Evolutionary conservation across 2,888 invertebrate species (phyloP), one percentile per base, ranked within the genome.

Genomic region (Harpalus rubripes): DNA sequence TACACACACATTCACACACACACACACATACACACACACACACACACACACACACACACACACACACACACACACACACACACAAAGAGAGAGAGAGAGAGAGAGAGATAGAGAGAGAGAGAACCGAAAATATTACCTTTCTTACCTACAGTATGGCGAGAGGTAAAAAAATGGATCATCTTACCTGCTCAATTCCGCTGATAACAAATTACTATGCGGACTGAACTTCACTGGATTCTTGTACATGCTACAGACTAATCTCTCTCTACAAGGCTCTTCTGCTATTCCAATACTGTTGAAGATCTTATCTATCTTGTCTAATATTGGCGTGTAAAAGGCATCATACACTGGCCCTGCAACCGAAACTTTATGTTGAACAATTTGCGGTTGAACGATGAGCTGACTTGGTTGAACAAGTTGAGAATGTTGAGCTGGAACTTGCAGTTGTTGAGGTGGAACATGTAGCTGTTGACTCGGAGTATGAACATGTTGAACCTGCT

Each of bases 161-260:
- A n/a, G n/a, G n/a, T n/a, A n/a, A n/a, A n/a, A 32, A 32, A 32
- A 32, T 32, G 32, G 32, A 32, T 32, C 44, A 72, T 92, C 94
- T 93, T 91, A 97, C 97, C 97, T 96, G 94, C 97, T 97, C 68
- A 97, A 92, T 90, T 97, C 97, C 61, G 96, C 96, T 16, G 97
- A 97, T 81, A 97, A 94, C 86, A 97, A 93, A 91, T 97, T 97
- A 90, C 97, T 97, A 90, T 96, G 96, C 0, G 97, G 97, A 86
- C 96, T 95, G 88, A 95, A 97, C 88, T 94, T 94, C 86, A 93
- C 92, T 0, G 97, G 97, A 89, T 96, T 96, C 88, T 95, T 95
- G 91, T 97, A 97, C 93, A 97, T 94, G 86, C 95, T 95, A 89
- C 97, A 97, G 1, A 97, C 94, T 0, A 97, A 93, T 85, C 96